Conservation (phyloP, 2,888 invertebrate genomes). For the Vanessa cardui region DNA sequence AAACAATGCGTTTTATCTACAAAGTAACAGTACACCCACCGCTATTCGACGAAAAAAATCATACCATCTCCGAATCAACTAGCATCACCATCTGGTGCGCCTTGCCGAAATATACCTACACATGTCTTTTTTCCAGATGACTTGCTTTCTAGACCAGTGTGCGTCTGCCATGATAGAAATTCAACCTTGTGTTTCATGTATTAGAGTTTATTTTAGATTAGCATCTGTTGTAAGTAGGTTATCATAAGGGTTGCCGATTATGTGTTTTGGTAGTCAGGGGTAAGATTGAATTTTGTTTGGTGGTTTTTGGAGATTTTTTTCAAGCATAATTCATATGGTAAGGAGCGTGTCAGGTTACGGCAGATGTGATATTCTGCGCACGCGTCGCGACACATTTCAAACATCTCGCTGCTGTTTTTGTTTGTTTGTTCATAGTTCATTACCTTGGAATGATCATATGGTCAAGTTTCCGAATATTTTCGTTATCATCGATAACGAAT, state of each 20-base stretch:
- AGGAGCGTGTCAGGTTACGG: constrained; percentile 78
- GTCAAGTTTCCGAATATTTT: constrained; percentile 18
- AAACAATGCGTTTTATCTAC: constrained; percentile 30
- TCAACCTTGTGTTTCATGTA: neutral
- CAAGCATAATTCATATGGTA: constrained; percentile 72
- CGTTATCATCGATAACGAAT: neutral
- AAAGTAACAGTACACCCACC: constrained; percentile 41
- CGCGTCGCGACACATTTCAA: constrained; percentile 59
- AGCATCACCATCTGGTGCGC: constrained; percentile 65
- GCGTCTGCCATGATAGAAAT: neutral
- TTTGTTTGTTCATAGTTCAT: constrained; percentile 41
- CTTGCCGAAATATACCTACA: constrained; percentile 66
- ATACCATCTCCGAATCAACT: constrained; percentile 58
- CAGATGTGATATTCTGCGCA: constrained; percentile 74
- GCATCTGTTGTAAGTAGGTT: neutral
- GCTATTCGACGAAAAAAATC: constrained; percentile 48
- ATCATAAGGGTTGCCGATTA: constrained; percentile 27
- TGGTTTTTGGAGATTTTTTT: constrained; percentile 55
- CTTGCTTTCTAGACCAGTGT: constrained; percentile 46
- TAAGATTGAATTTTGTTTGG: constrained; percentile 48
- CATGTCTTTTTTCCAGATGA: constrained; percentile 72
- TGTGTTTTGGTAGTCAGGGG: constrained; percentile 27
- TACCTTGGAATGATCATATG: constrained; percentile 24
- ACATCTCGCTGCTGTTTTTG: constrained; percentile 43
- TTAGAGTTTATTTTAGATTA: constrained; percentile 36